Evolutionary conservation across 2,113 vertebrate species (phyloP).

Genomic region (Pluvianellus socialis): DNA sequence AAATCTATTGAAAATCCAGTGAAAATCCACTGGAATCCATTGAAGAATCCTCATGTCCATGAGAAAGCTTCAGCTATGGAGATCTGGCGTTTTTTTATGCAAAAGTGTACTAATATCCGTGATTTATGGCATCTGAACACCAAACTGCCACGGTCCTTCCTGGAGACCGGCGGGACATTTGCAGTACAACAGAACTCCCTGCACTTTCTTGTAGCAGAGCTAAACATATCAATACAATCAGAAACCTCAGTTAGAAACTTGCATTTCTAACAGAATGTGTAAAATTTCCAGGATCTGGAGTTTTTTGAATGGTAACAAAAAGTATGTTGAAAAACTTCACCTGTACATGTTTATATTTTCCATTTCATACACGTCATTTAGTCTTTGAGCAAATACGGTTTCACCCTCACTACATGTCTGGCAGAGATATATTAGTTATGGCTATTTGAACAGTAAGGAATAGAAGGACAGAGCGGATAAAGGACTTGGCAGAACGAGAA

Average conservation of each 20-base stretch:
- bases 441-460: background rate
- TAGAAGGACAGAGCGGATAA: background rate
- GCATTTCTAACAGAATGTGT: background rate
- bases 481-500: background rate
- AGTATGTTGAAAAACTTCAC: background rate
- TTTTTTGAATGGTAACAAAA: background rate
- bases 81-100: background rate
- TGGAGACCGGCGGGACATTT: background rate
- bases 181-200: background rate
- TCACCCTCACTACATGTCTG: background rate
- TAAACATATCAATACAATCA: background rate
- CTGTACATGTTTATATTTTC: background rate
- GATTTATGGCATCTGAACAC: background rate
- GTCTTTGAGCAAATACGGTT: background rate
- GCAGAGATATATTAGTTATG: background rate
- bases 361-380: fast-evolving
- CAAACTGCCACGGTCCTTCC: background rate
- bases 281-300: background rate
- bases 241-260: background rate
- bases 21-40: background rate
- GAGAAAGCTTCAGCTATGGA: background rate
- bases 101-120: background rate
- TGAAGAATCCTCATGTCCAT: background rate
- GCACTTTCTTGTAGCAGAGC: background rate
- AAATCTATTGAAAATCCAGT: background rate